Percentiles rank a stretch among this genome's conserved stretches.
These are phyloP conservation scores for Phasianus colchicus DNA, from an alignment of 2,113 vertebrate species.

Conservation along the genomic window DNA sequence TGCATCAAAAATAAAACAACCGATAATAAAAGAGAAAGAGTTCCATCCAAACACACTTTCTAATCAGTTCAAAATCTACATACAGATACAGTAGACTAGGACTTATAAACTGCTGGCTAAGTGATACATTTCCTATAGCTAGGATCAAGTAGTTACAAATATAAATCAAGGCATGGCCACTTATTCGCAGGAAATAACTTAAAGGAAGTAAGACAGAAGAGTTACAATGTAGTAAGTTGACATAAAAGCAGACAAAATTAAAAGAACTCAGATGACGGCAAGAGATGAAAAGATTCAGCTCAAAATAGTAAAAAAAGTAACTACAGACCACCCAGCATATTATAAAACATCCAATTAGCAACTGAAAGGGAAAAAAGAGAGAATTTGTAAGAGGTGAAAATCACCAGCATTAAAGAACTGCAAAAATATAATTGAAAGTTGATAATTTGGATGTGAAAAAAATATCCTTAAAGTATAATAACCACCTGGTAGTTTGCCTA, in stretches of 20 bases:
- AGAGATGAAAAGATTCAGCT: not conserved
- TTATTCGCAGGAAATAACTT: not conserved
- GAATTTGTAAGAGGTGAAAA: not conserved
- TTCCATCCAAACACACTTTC: not conserved
- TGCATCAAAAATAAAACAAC: no score
- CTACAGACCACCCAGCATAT: not conserved
- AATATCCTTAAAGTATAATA: not conserved
- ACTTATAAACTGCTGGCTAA: not conserved
- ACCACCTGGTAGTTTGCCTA: not conserved
- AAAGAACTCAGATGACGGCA: not conserved
- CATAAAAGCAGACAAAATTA: not conserved
- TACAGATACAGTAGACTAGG: not conserved
- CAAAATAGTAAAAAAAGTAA: not conserved
- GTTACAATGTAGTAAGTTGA: not conserved
- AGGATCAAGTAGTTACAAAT: not conserved
- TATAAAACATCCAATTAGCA: not conserved
- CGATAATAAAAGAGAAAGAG: not conserved
- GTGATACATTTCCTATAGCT: not conserved
- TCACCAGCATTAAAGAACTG: not conserved
- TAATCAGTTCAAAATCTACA: not conserved
- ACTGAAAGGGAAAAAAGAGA: not conserved
- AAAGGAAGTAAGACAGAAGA: not conserved
- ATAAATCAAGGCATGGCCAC: not conserved
- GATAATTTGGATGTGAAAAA: not conserved
- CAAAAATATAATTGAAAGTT: not conserved